Base-by-base conservation (phyloP, 2,113 vertebrate species). In the Danio rerio region DNA sequence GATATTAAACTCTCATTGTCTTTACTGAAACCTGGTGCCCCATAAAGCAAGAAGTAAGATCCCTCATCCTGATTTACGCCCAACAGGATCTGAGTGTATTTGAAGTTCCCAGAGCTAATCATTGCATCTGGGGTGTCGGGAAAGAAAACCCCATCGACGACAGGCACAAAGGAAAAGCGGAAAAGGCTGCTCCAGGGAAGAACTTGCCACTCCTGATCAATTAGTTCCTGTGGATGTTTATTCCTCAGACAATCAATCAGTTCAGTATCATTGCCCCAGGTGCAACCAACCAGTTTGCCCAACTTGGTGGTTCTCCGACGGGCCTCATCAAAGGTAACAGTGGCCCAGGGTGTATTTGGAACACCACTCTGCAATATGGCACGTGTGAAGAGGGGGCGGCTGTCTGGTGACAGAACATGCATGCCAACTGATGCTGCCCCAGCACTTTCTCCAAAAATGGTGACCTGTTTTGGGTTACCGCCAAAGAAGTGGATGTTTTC, bases 61-160 rank as follows among this genome's bases (percentile, higher is more conserved):
- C 97, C 97, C 85, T 98, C 97, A 3, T 98, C 95, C 85, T 94
- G 95, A 88, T 98, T 97, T 76, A 97, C 94, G 9, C 97, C 97
- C 8, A 97, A 87, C 47, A 98, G 89, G 75, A 97, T 92, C 86
- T 95, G 84, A 66, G 94, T 93, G 20, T 95, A 91, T 52, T 95
- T 95, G 77, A 94, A 94, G 85, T 95, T 93, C 0, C 94, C 95
- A 0, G 93, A 91, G 20, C 62, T 94, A 20, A 97, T 63, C 93
- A 97, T 92, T 40, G 94, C 94, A 12, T 97, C 96, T 0, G 96
- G 96, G 0, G 91, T 91, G 82, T 97, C 96, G 0, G 92, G 94
- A 10, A 98, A 86, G 76, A 98, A 92, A 49, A 96, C 94, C 0
- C 96, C 96, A 0, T 98, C 97, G 58, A 97, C 89, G 55, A 98